Percentiles rank a stretch among this genome's conserved stretches.
phyloP scores from a whole-genome alignment of 2,797 vertebrate genomes.

The Anisognathus igniventris region DNA sequence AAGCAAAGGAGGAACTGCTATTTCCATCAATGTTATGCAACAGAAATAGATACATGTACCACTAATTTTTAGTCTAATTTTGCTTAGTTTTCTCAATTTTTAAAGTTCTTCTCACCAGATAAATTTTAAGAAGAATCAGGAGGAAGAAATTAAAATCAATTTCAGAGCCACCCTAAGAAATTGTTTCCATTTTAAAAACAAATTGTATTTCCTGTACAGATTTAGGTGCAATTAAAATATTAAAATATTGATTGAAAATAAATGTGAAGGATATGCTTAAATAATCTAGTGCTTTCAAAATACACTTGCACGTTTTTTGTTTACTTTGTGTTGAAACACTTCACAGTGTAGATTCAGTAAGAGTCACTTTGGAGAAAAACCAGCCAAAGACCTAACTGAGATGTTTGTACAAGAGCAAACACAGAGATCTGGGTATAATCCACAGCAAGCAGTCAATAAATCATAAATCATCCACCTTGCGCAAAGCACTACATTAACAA shows the following conservation, averaged over 20 bases:
- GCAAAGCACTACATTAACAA: background rate
- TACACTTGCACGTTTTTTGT: background rate
- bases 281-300: background rate
- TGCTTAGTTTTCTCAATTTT: background rate
- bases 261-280: background rate
- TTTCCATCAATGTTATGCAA: background rate
- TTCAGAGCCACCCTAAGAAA: background rate
- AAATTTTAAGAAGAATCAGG: background rate
- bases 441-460: background rate
- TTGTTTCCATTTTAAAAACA: background rate
- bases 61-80: background rate
- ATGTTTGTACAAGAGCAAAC: background rate
- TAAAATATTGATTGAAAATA: background rate
- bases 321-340: background rate
- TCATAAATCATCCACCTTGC: background rate
- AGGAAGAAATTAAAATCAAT: background rate
- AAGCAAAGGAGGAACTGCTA: background rate
- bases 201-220: background rate
- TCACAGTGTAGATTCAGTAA: background rate
- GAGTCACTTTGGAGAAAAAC: background rate
- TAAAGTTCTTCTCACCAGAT: background rate
- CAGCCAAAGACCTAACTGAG: background rate
- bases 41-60: background rate
- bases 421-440: background rate
- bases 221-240: background rate